phyloP scores from a whole-genome alignment of 1,140 invertebrate genomes.

The Sitodiplosis mosellana region DNA sequence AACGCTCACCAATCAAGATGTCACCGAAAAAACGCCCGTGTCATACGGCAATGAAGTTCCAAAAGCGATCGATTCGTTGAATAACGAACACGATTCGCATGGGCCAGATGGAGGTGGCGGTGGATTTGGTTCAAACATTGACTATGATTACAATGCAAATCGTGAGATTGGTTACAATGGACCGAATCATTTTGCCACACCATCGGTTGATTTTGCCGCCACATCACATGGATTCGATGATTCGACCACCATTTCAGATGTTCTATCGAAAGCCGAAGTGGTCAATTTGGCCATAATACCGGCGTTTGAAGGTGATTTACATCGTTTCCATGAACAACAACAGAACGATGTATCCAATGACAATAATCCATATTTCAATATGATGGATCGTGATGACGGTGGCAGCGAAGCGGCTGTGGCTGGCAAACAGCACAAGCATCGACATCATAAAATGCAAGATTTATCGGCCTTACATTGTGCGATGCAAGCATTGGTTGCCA shows the following conservation, averaged over 20 bases:
- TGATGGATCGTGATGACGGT: background rate
- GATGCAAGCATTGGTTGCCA: conserved; percentile 26
- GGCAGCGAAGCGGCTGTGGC: conserved; percentile 10
- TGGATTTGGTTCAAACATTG: background rate
- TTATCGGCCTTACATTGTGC: conserved; percentile 23
- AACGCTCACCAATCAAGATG: background rate
- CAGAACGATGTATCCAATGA: background rate
- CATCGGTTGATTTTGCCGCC: background rate
- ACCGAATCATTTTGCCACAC: conserved; percentile 4
- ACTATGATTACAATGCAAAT: background rate
- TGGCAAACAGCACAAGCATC: conserved; percentile 14
- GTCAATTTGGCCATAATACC: conserved; percentile 24
- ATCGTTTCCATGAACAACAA: background rate
- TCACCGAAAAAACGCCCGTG: background rate
- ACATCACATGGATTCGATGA: background rate
- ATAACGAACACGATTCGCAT: conserved; percentile 1
- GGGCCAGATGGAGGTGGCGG: background rate
- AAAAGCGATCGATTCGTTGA: background rate
- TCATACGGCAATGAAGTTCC: background rate
- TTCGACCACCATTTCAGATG: conserved; percentile 9
- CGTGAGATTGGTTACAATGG: background rate
- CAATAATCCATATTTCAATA: background rate
- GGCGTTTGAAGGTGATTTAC: conserved; percentile 15
- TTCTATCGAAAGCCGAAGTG: conserved; percentile 22
- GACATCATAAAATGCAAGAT: conserved; percentile 21